Percentiles rank a stretch among this genome's conserved stretches.
Evolutionary conservation across 2,888 invertebrate genomes (phyloP).

Genomic region (Zelleria hepariella): DNA sequence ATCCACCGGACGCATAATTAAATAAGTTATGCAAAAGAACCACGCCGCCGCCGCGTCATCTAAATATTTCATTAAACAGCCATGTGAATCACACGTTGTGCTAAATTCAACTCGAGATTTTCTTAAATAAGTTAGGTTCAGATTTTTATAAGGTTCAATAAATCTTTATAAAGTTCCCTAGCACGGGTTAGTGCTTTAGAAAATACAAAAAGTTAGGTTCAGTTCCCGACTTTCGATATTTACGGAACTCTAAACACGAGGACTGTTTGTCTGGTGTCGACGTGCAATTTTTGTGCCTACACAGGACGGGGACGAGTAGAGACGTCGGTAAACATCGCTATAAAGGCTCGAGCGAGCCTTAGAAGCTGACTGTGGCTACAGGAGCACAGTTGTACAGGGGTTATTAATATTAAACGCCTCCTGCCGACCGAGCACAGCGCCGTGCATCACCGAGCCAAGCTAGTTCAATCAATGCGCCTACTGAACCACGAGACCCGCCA

Average conservation of each 20-base stretch:
- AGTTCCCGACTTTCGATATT: neutral
- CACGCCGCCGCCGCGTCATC: no score
- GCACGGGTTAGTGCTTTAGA: neutral
- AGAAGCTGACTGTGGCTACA: conserved; percentile 37
- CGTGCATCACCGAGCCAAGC: conserved; percentile 9
- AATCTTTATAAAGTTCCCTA: no score
- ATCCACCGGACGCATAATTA: no score
- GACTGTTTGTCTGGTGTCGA: neutral
- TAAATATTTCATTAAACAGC: no score
- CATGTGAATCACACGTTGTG: no score
- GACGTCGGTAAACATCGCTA: conserved; percentile 56
- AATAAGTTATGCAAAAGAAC: no score
- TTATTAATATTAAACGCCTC: conserved; percentile 62
- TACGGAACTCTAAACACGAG: neutral
- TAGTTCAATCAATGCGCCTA: conserved; percentile 13
- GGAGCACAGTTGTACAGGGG: conserved; percentile 46
- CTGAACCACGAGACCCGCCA: conserved; percentile 16
- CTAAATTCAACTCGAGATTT: no score
- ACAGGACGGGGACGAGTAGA: conserved; percentile 10
- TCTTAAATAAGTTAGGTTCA: no score
- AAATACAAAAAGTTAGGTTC: neutral
- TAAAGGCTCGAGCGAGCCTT: conserved; percentile 42
- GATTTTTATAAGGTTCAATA: no score
- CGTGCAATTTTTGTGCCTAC: neutral
- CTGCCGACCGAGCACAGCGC: conserved; percentile 28